phyloP scores from a whole-genome alignment of 2,888 invertebrate species.

The Drosophila mayaguana region DNA sequence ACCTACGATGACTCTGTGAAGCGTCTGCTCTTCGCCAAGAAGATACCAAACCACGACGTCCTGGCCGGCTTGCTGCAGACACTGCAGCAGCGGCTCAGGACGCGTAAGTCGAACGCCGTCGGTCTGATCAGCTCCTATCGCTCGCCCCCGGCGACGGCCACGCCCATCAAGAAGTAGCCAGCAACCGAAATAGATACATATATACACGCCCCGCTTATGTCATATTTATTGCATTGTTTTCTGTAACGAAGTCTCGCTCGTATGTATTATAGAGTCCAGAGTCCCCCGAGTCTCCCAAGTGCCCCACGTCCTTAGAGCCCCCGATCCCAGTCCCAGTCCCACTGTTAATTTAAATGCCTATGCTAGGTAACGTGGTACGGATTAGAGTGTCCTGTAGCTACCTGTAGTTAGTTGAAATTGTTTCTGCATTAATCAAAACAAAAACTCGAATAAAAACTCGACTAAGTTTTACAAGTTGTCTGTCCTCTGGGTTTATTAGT shows the following conservation, averaged over 20 bases:
- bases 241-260: slow-evolving; percentile 45
- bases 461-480: neutral
- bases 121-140: slow-evolving; percentile 76
- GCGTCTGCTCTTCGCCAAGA: slow-evolving; percentile 94
- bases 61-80: slow-evolving; percentile 92
- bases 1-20: slow-evolving; percentile 96
- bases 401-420: slow-evolving; percentile 77
- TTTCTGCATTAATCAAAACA: slow-evolving; percentile 67
- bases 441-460: slow-evolving; percentile 21
- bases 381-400: slow-evolving; percentile 35
- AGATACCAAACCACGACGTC: slow-evolving; percentile 95
- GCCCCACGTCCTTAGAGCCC: slow-evolving; percentile 3
- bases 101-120: slow-evolving; percentile 85
- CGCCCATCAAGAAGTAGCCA: slow-evolving; percentile 68
- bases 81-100: slow-evolving; percentile 92
- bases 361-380: slow-evolving; percentile 34
- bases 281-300: neutral
- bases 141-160: slow-evolving; percentile 73
- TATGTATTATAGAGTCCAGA: slow-evolving; percentile 69
- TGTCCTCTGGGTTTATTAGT: slow-evolving; percentile 11
- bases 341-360: slow-evolving; percentile 40
- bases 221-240: slow-evolving; percentile 77
- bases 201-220: slow-evolving; percentile 30
- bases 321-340: neutral
- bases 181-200: neutral